These are phyloP conservation scores for Arrhamphus sclerolepis DNA, from an alignment of 2,797 vertebrate genomes.

Conservation along the genomic window DNA sequence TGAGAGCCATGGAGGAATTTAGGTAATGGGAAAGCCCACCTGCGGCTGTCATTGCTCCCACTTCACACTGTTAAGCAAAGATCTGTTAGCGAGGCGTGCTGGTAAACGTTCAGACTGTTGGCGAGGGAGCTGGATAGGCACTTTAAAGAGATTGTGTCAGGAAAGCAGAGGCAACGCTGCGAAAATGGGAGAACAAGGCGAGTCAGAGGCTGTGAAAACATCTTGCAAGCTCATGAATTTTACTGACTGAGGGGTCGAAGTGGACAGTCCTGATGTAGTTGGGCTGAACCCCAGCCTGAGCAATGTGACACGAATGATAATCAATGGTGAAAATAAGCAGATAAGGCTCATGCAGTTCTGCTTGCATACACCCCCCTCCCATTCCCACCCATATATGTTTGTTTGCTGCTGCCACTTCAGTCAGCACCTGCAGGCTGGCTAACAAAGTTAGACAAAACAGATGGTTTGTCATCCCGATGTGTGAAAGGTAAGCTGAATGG, in stretches of 20 bases:
- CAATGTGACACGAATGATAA: conserved; percentile 33
- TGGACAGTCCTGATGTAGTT: conserved; percentile 38
- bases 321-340: conserved; percentile 37
- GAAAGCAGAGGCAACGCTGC: not conserved
- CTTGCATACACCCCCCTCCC: not conserved
- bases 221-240: conserved; percentile 16
- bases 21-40: conserved; percentile 8
- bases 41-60: conserved; percentile 20
- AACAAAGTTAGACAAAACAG: conserved; percentile 51
- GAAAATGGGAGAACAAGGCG: not conserved
- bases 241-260: conserved; percentile 41
- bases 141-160: conserved; percentile 8
- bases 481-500: conserved; percentile 18
- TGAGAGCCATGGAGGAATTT: conserved; percentile 2
- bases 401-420: conserved; percentile 13
- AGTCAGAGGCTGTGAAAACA: conserved; percentile 4
- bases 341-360: conserved; percentile 14
- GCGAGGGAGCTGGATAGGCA: not conserved
- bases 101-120: conserved; percentile 18
- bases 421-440: conserved; percentile 31
- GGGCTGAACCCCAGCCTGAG: conserved; percentile 38
- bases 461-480: conserved; percentile 51
- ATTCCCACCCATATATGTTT: conserved; percentile 1
- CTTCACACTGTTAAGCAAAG: conserved; percentile 23
- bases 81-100: conserved; percentile 8